A percentile compares a stretch with the other conserved stretches of the same genome.
phyloP scores from a whole-genome alignment of 2,113 vertebrate species.

The Cynopterus brachyotis region DNA sequence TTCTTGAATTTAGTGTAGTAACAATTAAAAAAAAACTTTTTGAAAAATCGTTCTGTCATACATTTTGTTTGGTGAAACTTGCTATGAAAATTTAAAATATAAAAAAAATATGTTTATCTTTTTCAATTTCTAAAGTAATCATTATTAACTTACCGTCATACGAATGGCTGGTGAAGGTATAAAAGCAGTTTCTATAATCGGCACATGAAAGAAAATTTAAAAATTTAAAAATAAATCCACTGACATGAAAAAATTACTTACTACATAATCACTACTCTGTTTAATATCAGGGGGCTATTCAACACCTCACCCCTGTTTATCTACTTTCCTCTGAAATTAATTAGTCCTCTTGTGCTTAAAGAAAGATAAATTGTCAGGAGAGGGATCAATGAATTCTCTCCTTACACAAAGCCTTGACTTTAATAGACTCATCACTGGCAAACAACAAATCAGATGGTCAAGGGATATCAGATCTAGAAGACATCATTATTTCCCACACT shows the following conservation, averaged over 20 bases:
- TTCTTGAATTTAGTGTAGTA: not conserved
- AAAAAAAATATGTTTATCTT: not conserved
- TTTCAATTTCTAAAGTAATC: not conserved
- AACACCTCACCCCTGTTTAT: not conserved
- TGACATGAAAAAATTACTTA: not conserved
- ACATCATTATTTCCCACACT: not conserved
- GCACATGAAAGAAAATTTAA: not conserved
- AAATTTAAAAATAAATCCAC: not conserved
- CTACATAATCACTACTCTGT: not conserved
- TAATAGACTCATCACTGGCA: not conserved
- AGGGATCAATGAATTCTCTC: not conserved
- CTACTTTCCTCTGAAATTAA: not conserved
- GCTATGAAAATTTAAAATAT: not conserved
- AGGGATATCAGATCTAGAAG: not conserved
- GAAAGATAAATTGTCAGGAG: not conserved
- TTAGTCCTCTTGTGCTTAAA: not conserved
- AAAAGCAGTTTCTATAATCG: slow-evolving; percentile 4
- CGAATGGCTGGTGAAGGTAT: fast-evolving
- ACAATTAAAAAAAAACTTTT: not conserved
- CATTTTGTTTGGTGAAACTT: not conserved
- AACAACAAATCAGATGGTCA: not conserved
- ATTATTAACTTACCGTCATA: not conserved
- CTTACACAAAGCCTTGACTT: not conserved
- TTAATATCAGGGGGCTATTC: not conserved
- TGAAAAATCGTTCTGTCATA: not conserved